Base-by-base conservation (phyloP, 2,113 vertebrate genomes). In the Onychostoma macrolepis region DNA sequence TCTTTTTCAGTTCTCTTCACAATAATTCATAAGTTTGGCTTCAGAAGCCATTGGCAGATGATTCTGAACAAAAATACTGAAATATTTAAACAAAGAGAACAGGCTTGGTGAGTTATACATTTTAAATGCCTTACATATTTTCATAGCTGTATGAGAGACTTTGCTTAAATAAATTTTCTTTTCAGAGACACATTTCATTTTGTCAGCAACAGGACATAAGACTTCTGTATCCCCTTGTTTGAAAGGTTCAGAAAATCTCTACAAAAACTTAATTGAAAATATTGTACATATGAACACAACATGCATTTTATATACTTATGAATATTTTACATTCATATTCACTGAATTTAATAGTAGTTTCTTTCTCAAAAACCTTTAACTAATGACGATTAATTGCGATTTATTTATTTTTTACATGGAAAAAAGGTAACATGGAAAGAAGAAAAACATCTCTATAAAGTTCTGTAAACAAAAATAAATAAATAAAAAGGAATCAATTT, bases 61-160 rank as follows among this genome's bases (percentile, higher is more conserved):
- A 71, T 71, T 71, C 67, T 71, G 67, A 71, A 19, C 30, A 36
- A 71, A 67, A 71, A 77, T 77, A 30, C 43, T 26, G 15, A 78
- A 78, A 78, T 53, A 53, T 71, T 30, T 53, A 30, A 33, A 53
- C 7, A 53, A 53, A 33, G 67, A 71, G 30, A 71, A 36, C 67
- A 71, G 30, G 67, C 30, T 71, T 36, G 30, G 30, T 71, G 67
- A 71, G 30, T 69, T 36, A 69, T 69, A 33, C 28, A 30, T 69
- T 33, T 69, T 36, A 69, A 69, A 69, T 36, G 30, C 2, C 65
- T 67, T 65, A 28, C n/a, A 63, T 65, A 28, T 2, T 67, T 33
- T 69, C 65, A 69, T 30, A 33, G 28, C 3, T 33, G 65, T 2
- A 30, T 30, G 13, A 33, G 17, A 61, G 56, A 3, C 56, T 61